A percentile compares a stretch with the other conserved stretches of the same genome.
Conservation (phyloP, 1,140 invertebrate genomes). For the Bombus cullumanus region DNA sequence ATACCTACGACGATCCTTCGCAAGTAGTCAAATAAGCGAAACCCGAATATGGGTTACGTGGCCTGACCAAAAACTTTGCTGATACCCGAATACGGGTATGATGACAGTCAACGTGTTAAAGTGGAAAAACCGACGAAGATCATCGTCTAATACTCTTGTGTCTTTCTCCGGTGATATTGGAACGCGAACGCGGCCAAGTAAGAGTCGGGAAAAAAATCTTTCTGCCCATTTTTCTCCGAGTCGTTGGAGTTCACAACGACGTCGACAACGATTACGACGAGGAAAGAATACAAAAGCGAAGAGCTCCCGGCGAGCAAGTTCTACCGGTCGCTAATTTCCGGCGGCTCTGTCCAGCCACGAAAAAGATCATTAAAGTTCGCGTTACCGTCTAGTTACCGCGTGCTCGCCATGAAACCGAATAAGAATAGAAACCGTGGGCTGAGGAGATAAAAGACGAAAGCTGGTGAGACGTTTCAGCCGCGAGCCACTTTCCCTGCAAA, state of each 20-base stretch:
- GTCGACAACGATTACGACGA: background rate
- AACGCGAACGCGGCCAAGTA: background rate
- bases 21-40: too few species aligned
- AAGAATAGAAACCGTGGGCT: conserved; percentile 19
- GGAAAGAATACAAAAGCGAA: conserved; percentile 31
- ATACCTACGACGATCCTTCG: too few species aligned
- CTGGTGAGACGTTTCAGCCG: conserved; percentile 18
- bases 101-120: too few species aligned
- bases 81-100: too few species aligned
- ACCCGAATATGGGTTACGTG: too few species aligned
- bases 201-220: background rate
- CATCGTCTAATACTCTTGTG: too few species aligned
- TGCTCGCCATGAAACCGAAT: conserved; percentile 33
- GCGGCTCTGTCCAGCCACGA: conserved; percentile 33
- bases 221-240: background rate
- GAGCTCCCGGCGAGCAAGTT: conserved; percentile 26
- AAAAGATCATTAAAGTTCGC: conserved; percentile 56
- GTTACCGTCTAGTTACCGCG: conserved; percentile 41
- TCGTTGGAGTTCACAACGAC: conserved; percentile 8
- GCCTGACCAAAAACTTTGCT: too few species aligned
- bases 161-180: background rate
- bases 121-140: too few species aligned
- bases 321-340: conserved; percentile 47
- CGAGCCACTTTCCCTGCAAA: conserved; percentile 68
- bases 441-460: conserved; percentile 1